These are phyloP conservation scores for Lymantria dispar DNA, from an alignment of 2,888 invertebrate species.

Conservation along the genomic window DNA sequence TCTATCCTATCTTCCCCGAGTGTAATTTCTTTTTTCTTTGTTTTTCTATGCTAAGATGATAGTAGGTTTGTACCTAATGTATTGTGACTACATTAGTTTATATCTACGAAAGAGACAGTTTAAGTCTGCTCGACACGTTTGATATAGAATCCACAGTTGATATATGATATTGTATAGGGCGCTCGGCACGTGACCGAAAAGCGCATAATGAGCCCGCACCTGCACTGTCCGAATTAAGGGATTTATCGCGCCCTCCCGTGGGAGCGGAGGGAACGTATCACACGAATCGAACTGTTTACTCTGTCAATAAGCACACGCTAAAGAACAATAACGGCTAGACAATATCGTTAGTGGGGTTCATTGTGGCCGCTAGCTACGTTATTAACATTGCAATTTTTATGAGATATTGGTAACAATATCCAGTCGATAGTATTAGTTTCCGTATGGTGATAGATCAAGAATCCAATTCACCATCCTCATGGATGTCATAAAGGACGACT, in stretches of 20 bases:
- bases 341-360: constrained; percentile 42
- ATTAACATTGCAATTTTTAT: constrained; percentile 18
- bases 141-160: constrained; percentile 42
- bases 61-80: too few relatives aligned
- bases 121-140: too few relatives aligned
- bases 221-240: constrained; percentile 75
- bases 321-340: constrained; percentile 60
- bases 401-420: neutral
- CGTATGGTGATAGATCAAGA: too few relatives aligned
- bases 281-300: constrained; percentile 61
- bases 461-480: too few relatives aligned
- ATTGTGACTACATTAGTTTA: constrained; percentile 43
- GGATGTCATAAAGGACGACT: too few relatives aligned
- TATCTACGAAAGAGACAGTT: constrained; percentile 42
- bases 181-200: constrained; percentile 71
- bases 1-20: too few relatives aligned
- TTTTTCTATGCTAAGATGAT: too few relatives aligned
- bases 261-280: constrained; percentile 58
- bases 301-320: constrained; percentile 62
- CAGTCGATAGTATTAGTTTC: too few relatives aligned
- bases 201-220: constrained; percentile 78
- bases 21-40: too few relatives aligned
- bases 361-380: constrained; percentile 41
- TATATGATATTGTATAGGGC: constrained; percentile 11
- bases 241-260: constrained; percentile 82